Evolutionary conservation across 2,888 invertebrate species (phyloP), one percentile per base, ranked within the genome.

Genomic region (Oscheius sp.): DNA sequence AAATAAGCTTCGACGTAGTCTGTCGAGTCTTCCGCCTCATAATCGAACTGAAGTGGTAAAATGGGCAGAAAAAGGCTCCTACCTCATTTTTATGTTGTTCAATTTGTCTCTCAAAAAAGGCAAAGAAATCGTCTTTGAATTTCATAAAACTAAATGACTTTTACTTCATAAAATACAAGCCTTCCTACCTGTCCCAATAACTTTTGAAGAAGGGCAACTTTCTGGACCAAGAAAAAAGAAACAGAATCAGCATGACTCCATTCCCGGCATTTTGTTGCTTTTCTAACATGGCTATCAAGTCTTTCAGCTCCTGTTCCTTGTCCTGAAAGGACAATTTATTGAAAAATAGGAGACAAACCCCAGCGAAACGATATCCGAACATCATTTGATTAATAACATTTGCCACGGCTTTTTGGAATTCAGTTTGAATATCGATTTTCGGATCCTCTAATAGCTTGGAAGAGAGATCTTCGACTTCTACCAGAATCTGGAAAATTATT

Each of bases 1-100:
- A 78, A 43, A 72, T 72, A 80, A 2, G 72, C 69, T 49, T 80
- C 80, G 0, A 76, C 76, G 45, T 72, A 80, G 69, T 80, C 80
- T 2, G 69, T 61, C 21, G 59, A 68, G 9, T 77, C 77, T 12
- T 59, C 73, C 9, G 13, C 9, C 13, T 66, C 58, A 25, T 46
- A 59, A 27, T 70, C 35, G n/a, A 58, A 61, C 74, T 27, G 21
- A 61, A 74, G n/a, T n/a, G n/a, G n/a, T n/a, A n/a, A n/a, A n/a
- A n/a, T 23, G 13, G 25, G 18, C 12, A 56, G 21, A 5, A 23
- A 56, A 43, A 43, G n/a, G n/a, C n/a, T 43, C n/a, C n/a, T n/a
- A 78, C 71, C 23, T 79, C 59, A n/a, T 56, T 52, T 16, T 69
- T 64, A 23, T 77, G 80, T 18, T 78, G 59, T 7, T 72, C 68